Evolutionary conservation across 2,888 invertebrate species (phyloP).

Genomic region (Epinotia ramella): DNA sequence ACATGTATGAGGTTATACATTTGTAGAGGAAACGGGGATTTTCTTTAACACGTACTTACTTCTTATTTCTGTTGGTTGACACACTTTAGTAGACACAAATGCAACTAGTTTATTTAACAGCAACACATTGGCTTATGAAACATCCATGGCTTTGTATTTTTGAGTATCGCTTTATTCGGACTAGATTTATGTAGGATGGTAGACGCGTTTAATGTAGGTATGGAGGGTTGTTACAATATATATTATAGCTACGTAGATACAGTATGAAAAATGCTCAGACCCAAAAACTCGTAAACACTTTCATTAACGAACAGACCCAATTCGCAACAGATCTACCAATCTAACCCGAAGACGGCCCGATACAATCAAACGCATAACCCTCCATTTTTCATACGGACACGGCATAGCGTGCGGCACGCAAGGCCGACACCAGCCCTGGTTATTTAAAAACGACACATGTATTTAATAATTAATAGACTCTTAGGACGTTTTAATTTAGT

Average conservation of each 20-base stretch:
- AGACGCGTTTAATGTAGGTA: too few species aligned
- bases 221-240: background rate
- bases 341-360: slow-evolving; percentile 33
- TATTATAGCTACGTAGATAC: background rate
- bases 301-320: slow-evolving; percentile 23
- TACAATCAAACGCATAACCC: slow-evolving; percentile 37
- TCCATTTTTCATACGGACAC: slow-evolving; percentile 33
- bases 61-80: background rate
- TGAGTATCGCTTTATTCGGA: too few species aligned
- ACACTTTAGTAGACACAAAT: background rate
- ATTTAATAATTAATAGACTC: background rate
- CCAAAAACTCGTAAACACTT: slow-evolving; percentile 9
- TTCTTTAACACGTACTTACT: background rate
- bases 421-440: slow-evolving; percentile 7
- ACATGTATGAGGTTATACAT: background rate
- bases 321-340: slow-evolving; percentile 36
- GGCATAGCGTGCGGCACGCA: slow-evolving; percentile 37
- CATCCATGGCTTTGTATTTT: too few species aligned
- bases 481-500: background rate
- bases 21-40: background rate
- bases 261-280: background rate
- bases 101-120: too few species aligned
- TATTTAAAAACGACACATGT: slow-evolving; percentile 19
- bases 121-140: too few species aligned
- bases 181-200: too few species aligned